Conservation (phyloP, 2,797 vertebrate genomes). For the Falco peregrinus region DNA sequence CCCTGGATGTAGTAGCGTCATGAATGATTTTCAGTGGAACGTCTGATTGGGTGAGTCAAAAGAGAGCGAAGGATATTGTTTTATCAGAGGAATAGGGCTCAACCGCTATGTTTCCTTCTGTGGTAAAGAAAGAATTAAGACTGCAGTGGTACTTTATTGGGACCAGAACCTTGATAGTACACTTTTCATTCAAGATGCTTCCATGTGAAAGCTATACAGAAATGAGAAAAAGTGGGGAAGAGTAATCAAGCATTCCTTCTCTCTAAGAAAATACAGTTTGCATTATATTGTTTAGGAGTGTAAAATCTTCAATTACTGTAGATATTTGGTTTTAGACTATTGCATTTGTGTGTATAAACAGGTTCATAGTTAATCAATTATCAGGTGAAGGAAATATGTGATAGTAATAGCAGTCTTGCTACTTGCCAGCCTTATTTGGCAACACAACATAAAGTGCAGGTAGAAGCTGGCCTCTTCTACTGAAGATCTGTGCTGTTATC, state of each 20-base stretch:
- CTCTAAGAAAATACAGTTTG: background rate
- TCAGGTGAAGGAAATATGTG: background rate
- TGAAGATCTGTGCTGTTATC: background rate
- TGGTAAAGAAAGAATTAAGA: background rate
- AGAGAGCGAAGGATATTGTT: background rate
- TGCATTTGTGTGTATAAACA: background rate
- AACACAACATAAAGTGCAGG: background rate
- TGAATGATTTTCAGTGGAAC: background rate
- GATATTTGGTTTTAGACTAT: background rate
- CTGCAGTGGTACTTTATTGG: background rate
- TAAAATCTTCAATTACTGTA: background rate
- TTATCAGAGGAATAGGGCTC: background rate
- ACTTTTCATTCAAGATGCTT: background rate
- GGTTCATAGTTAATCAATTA: background rate
- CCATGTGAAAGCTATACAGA: background rate
- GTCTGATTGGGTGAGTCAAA: background rate
- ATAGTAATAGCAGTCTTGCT: background rate
- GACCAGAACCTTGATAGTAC: background rate
- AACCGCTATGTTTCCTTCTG: background rate
- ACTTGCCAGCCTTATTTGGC: background rate
- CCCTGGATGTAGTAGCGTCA: background rate
- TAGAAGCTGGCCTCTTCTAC: background rate
- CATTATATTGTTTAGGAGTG: background rate
- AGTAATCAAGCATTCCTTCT: background rate
- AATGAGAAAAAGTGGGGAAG: background rate